These are phyloP conservation scores for Sympetrum striolatum DNA, from an alignment of 2,888 invertebrate genomes.

Conservation along the genomic window DNA sequence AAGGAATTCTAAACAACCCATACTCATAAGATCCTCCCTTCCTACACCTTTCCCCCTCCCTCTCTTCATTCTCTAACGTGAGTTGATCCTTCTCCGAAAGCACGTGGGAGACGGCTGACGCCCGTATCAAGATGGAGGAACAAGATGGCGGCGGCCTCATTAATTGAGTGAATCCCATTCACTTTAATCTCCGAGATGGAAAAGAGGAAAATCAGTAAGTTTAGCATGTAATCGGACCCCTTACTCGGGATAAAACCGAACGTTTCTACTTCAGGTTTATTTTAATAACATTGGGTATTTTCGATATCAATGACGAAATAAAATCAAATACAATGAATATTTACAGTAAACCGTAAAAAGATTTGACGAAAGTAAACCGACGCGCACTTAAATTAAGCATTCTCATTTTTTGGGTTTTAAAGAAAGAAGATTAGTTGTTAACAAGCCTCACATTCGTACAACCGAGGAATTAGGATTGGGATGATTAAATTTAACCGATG, in stretches of 20 bases:
- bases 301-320: no score
- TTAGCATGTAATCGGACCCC: not conserved
- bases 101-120: constrained; percentile 21
- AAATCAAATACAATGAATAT: no score
- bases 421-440: no score
- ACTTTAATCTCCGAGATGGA: not conserved
- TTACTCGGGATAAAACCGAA: not conserved
- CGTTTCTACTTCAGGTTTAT: no score
- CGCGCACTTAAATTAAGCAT: no score
- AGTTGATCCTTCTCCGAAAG: not conserved
- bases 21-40: not conserved
- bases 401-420: no score
- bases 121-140: constrained; percentile 20
- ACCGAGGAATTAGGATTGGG: no score
- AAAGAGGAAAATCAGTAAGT: not conserved
- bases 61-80: not conserved
- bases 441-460: no score
- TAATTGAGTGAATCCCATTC: not conserved
- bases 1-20: not conserved
- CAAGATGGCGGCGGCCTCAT: constrained; percentile 23
- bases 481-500: no score
- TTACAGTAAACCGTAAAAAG: no score
- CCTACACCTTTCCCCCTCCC: not conserved
- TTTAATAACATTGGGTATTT: no score
- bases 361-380: no score